phyloP scores from a whole-genome alignment of 2,797 vertebrate species.

The Glossophaga mutica region DNA sequence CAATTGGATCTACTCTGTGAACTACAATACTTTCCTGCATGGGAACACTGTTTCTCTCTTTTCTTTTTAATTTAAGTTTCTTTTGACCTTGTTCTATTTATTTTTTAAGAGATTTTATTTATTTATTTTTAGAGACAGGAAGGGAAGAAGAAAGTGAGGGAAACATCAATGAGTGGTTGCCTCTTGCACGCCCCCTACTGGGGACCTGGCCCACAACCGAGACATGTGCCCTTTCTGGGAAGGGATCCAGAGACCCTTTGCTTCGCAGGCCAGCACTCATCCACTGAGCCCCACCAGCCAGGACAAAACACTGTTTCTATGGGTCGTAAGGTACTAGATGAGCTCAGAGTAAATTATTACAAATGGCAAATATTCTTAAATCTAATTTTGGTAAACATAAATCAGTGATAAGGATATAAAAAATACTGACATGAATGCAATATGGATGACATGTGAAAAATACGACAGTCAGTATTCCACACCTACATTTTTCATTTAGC shows the following conservation, averaged over 20 bases:
- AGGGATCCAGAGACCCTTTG: no score
- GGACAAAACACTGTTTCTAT: neutral
- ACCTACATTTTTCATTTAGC: neutral
- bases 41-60: neutral
- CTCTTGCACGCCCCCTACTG: no score
- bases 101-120: no score
- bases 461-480: accelerated
- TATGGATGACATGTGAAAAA: neutral
- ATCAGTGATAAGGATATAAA: neutral
- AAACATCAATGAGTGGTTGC: no score
- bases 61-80: no score
- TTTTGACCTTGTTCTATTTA: no score
- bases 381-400: neutral
- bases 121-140: no score
- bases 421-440: neutral
- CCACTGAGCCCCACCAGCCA: no score
- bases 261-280: no score
- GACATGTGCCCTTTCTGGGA: no score
- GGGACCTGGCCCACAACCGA: no score
- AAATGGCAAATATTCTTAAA: neutral
- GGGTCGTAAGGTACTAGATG: neutral
- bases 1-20: neutral
- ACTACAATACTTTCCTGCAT: neutral
- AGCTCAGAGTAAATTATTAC: neutral
- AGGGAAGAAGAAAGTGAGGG: no score